Evolutionary conservation across 2,888 invertebrate genomes (phyloP), one percentile per base, ranked within the genome.

Genomic region (Cylloceria caligata): DNA sequence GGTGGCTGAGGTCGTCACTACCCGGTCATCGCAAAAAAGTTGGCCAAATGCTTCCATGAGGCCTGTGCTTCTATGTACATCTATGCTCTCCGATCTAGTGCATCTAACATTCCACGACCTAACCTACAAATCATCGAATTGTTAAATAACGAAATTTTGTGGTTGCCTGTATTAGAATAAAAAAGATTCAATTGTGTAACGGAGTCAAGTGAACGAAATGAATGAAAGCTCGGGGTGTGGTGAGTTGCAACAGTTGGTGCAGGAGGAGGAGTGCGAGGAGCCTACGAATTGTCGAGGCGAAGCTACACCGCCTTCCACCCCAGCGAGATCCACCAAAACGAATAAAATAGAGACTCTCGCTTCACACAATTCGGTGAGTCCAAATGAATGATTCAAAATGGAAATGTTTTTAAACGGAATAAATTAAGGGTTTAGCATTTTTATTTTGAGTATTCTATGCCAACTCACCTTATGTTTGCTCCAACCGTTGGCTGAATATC

Each of bases 201-300:
- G n/a, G 3, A 45, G 1, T 49, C 21, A 49, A 21, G 1, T 21
- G 21, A 1, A 34, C 24, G 86, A 80, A 19, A 93, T 93, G 93
- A 90, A 90, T 52, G 92, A 92, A 79, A 89, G 87, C 69, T 91
- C 92, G 42, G 91, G 92, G 80, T 93, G 91, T 78, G 92, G 93
- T 68, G 93, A 93, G 84, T 83, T 93, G 24, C 93, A 93, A 65
- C 93, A 93, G 79, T 86, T 93, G 34, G 93, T 93, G 7, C 92
- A 93, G 47, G 91, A 92, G 72, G 93, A 93, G 57, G 93, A 93
- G 84, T 91, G 91, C n/a, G 92, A 92, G 24, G 92, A 91, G 68
- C 88, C 88, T 2, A 79, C 89, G 24, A 90, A 88, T 78, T 90
- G 90, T 49, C 91, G 91, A 30, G 93, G 91, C 21, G 93, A 93